Base-by-base conservation (phyloP, 2,797 vertebrate species). In the Podarcis siculus region DNA sequence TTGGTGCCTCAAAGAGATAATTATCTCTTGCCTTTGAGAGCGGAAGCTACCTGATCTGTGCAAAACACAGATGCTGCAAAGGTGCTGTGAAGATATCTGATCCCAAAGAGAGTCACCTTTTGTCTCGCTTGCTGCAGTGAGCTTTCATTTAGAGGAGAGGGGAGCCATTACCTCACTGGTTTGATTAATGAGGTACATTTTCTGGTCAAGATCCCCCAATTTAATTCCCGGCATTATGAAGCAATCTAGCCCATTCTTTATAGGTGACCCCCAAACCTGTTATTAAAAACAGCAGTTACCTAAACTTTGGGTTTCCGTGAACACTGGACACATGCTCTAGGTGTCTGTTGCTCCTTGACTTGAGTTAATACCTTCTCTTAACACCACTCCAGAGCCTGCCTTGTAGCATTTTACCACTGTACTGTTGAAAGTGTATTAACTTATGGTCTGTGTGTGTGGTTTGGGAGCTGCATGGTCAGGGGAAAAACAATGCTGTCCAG, bases 101-200 rank as follows among this genome's bases (percentile, higher is more conserved):
- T 83, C 76, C 66, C 0, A 23, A 19, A 21, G 69, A 78, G 15
- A 69, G 1, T n/a, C 35, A 3, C 5, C 2, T 69, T 69, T 91
- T 79, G 78, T 85, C 67, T 67, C 37, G 21, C n/a, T 42, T 71
- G 25, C 6, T 49, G 71, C 32, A 8, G 61, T 35, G 7, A 21
- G 21, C 17, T 89, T 45, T 32, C 64, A 42, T 42, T 80, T 79
- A 55, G 82, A 35, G 30, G n/a, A 23, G 12, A 23, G 5, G 49
- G 35, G n/a, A 80, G 42, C 3, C 76, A 78, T 83, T 80, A 37
- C 8, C 66, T 89, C 79, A 9, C 6, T 21, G 10, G 8, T 71
- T 82, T 25, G 3, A 7, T 39, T 82, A 81, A 94, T 81, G 83
- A 85, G 58, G 88, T 55, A 81, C 17, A 76, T 75, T 85, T 85